These are phyloP conservation scores for Horisme vitalbata DNA, from an alignment of 2,888 invertebrate genomes.

Conservation along the genomic window DNA sequence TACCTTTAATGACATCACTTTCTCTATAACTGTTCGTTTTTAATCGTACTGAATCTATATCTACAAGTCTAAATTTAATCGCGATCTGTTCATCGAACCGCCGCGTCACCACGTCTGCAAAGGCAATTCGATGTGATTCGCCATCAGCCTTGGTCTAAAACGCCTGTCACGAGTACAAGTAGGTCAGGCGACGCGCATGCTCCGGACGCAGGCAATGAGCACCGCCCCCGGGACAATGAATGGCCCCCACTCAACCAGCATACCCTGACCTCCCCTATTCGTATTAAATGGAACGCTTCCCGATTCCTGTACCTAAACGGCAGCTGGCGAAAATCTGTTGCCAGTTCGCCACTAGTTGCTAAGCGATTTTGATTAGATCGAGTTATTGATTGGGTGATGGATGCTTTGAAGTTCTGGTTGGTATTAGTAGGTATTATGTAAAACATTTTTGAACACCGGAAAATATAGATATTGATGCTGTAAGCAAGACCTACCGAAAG, in stretches of 20 bases:
- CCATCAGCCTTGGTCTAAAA: conserved; percentile 71
- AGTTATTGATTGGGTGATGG: conserved; percentile 30
- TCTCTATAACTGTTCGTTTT: background rate
- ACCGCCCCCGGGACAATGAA: conserved; percentile 71
- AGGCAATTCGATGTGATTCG: conserved; percentile 69
- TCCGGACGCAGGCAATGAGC: conserved; percentile 77
- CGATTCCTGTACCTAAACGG: conserved; percentile 45
- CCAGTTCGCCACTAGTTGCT: conserved; percentile 79
- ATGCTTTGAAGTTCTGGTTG: conserved; percentile 2
- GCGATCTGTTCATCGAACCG: conserved; percentile 48
- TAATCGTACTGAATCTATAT: conserved; percentile 10
- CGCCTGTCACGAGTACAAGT: conserved; percentile 69
- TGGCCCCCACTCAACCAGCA: conserved; percentile 61
- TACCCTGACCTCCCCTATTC: conserved; percentile 63
- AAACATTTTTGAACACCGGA: no score
- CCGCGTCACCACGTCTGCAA: conserved; percentile 72
- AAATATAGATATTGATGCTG: no score
- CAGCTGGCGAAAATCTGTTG: conserved; percentile 76
- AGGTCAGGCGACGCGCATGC: conserved; percentile 79
- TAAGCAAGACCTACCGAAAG: no score
- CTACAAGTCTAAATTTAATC: conserved; percentile 47
- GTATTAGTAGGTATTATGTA: no score
- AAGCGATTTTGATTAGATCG: conserved; percentile 59
- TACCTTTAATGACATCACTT: no score
- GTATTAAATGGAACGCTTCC: conserved; percentile 41